phyloP scores from a whole-genome alignment of 2,113 vertebrate species.

The Ardeotis arabs region DNA sequence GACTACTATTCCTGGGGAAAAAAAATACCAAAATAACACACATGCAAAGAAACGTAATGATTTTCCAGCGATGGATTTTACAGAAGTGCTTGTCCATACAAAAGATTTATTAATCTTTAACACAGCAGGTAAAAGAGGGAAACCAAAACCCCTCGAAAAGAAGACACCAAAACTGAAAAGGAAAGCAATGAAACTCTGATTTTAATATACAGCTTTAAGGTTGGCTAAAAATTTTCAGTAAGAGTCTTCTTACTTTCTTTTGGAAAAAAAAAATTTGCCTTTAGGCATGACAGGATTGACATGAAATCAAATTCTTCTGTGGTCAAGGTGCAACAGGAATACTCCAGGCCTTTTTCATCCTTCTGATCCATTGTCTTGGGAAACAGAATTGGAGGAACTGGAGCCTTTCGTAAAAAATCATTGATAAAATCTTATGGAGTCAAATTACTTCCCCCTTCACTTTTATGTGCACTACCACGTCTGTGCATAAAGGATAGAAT shows the following conservation, averaged over 20 bases:
- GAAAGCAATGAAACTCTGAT: neutral
- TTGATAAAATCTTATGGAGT: neutral
- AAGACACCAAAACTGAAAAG: neutral
- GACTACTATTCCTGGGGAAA: neutral
- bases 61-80: neutral
- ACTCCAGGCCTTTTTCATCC: neutral
- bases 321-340: neutral
- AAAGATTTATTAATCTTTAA: constrained; percentile 10
- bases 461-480: neutral
- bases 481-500: neutral
- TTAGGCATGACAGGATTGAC: neutral
- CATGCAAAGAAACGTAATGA: neutral
- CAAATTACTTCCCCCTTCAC: neutral
- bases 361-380: neutral
- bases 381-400: neutral
- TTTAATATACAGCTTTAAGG: neutral
- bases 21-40: neutral
- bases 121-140: neutral
- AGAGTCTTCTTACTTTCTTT: neutral
- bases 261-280: neutral
- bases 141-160: neutral
- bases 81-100: neutral
- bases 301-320: neutral
- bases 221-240: neutral
- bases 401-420: neutral